phyloP scores from a whole-genome alignment of 2,113 vertebrate genomes.

The Arvicanthis niloticus region DNA sequence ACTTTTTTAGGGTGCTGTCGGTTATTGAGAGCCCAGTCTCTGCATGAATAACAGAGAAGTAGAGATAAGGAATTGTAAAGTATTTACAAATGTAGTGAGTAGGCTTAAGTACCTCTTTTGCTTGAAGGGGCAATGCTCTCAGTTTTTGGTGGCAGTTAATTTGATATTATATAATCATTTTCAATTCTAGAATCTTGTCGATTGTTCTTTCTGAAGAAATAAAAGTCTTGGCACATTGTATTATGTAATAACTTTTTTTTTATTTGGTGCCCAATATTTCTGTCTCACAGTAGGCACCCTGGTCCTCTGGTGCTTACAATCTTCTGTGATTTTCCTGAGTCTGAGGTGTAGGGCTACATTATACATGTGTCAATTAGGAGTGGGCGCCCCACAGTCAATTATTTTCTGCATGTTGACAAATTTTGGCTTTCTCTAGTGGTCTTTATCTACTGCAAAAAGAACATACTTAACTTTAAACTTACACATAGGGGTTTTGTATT shows the following conservation, averaged over 20 bases:
- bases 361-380: not conserved
- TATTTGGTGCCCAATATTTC: conserved; percentile 75
- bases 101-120: conserved; percentile 74
- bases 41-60: conserved; percentile 75
- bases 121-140: conserved; percentile 69
- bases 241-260: conserved; percentile 73
- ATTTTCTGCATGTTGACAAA: not conserved
- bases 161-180: conserved; percentile 73
- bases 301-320: not conserved
- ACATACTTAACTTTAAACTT: no score
- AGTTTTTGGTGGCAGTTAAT: conserved; percentile 74
- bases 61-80: conserved; percentile 78
- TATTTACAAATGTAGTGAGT: conserved; percentile 79
- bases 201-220: conserved; percentile 78
- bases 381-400: not conserved
- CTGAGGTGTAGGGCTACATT: not conserved
- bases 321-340: not conserved
- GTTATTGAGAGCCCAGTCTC: conserved; percentile 70
- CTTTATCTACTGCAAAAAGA: not conserved
- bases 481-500: not conserved
- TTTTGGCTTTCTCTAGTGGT: not conserved
- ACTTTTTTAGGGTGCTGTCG: conserved; percentile 68
- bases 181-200: conserved; percentile 74
- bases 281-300: not conserved
- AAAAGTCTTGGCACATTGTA: conserved; percentile 76